These are phyloP conservation scores for Passer domesticus DNA, from an alignment of 2,113 vertebrate genomes.

Conservation along the genomic window DNA sequence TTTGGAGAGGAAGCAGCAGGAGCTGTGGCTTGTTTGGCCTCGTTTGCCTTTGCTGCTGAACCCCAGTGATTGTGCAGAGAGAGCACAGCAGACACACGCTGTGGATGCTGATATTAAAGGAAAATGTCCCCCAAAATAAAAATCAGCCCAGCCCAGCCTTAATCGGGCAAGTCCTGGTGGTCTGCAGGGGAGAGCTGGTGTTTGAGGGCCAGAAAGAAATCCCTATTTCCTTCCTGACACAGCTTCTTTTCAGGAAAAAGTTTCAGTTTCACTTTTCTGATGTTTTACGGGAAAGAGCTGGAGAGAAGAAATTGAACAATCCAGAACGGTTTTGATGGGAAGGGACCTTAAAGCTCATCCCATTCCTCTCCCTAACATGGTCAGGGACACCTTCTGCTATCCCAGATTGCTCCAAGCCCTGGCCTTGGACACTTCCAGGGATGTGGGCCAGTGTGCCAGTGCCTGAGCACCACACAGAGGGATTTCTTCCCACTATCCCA, in stretches of 20 bases:
- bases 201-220: background rate
- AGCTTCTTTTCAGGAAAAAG: no score
- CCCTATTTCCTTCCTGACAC: accelerated
- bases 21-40: no score
- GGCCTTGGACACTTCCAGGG: background rate
- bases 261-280: background rate
- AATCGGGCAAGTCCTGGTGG: accelerated
- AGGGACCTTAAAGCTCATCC: background rate
- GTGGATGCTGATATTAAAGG: no score
- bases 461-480: no score
- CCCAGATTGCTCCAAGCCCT: background rate
- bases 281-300: background rate
- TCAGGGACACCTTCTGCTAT: background rate
- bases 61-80: no score
- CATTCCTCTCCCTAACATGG: accelerated
- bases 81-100: no score
- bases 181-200: background rate
- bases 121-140: background rate
- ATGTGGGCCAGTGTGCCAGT: background rate
- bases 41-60: no score
- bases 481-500: background rate
- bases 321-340: accelerated
- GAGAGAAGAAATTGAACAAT: no score
- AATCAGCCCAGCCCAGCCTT: background rate
- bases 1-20: no score